These are phyloP conservation scores for Alectura lathami DNA, from an alignment of 2,113 vertebrate genomes.

Conservation along the genomic window DNA sequence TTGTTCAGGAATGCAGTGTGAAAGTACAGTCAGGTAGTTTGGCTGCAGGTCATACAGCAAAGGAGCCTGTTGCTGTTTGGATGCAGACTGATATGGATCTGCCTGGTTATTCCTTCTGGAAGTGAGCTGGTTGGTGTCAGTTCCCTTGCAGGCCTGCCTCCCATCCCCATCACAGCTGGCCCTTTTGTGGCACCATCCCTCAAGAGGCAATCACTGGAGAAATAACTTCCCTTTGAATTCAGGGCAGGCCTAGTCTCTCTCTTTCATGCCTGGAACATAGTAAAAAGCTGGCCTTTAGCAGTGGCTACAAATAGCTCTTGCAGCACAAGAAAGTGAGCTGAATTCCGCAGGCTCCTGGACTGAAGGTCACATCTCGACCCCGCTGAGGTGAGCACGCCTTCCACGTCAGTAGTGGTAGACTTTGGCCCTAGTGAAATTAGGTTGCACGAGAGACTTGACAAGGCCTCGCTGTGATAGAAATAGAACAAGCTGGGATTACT, in stretches of 20 bases:
- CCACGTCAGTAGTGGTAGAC: not conserved
- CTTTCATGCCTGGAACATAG: not conserved
- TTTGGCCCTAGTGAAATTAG: not conserved
- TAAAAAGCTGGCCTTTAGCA: not conserved
- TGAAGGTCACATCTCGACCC: not conserved
- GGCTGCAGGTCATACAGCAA: not conserved
- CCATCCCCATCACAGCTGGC: not conserved
- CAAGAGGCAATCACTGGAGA: not conserved
- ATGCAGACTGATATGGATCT: not conserved
- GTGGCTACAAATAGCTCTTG: not conserved
- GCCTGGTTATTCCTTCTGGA: not conserved
- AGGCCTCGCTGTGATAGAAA: conserved; percentile 14
- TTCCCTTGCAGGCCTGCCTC: not conserved
- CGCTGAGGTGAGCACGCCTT: not conserved
- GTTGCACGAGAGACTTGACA: conserved; percentile 19
- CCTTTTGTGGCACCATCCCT: not conserved
- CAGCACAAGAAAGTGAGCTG: not conserved
- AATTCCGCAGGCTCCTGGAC: not conserved
- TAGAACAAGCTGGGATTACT: conserved; percentile 18
- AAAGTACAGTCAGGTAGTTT: not conserved
- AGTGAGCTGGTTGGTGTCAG: not conserved
- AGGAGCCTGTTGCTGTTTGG: not conserved
- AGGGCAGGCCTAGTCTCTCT: not conserved
- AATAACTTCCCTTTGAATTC: not conserved
- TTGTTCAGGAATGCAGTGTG: not conserved